Conservation (phyloP, 2,888 invertebrate genomes). For the Diplazon laetatorius region DNA sequence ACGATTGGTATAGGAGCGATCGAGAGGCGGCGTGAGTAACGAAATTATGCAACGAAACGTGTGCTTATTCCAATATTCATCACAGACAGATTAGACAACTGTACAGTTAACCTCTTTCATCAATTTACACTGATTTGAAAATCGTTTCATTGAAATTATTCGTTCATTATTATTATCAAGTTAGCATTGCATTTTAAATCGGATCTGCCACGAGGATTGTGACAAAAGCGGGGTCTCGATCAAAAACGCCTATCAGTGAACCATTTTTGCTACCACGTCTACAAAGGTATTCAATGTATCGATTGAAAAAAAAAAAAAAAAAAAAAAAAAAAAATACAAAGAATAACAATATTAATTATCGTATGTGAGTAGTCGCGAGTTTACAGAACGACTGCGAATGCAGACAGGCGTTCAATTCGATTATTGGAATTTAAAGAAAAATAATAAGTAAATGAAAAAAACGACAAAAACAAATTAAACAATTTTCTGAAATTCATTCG, state of each 20-base stretch:
- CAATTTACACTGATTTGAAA: too few relatives aligned
- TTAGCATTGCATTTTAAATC: neutral
- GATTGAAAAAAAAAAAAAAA: conserved; percentile 9
- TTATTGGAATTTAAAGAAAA: conserved; percentile 3
- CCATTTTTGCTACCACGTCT: conserved; percentile 60
- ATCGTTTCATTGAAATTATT: too few relatives aligned
- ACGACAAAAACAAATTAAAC: conserved; percentile 1
- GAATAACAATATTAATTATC: conserved; percentile 5
- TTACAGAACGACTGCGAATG: neutral
- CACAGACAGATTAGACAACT: conserved; percentile 24
- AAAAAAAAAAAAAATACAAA: conserved; percentile 9
- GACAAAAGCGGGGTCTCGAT: conserved; percentile 41
- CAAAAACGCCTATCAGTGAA: conserved; percentile 33
- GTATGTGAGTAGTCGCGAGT: conserved; percentile 30
- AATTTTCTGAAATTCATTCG: conserved; percentile 19
- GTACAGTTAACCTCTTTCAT: neutral
- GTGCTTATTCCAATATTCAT: conserved; percentile 37
- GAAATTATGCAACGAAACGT: conserved; percentile 58
- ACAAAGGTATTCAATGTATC: conserved; percentile 51
- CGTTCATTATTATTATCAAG: neutral
- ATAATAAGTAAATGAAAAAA: conserved; percentile 4
- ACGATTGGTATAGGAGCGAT: conserved; percentile 8
- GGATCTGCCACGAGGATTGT: conserved; percentile 42
- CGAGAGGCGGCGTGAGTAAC: conserved; percentile 32
- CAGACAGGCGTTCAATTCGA: conserved; percentile 8